Conservation (phyloP, 1,140 invertebrate species). For the Aphidius ervi region DNA sequence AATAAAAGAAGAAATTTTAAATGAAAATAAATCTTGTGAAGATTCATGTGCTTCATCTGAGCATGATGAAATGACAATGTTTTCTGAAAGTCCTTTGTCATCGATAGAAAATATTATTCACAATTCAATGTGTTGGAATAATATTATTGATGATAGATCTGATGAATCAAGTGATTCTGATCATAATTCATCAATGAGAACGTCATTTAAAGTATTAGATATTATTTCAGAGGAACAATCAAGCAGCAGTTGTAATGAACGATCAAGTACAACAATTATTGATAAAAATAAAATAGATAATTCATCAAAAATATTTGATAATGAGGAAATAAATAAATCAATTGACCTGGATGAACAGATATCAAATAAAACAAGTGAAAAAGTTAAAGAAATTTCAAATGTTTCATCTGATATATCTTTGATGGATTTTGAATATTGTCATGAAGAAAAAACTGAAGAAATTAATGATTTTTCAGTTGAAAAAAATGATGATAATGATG, state of each 20-base stretch:
- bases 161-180: constrained; percentile 9
- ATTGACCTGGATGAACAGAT: not conserved
- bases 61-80: no score
- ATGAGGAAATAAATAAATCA: not conserved
- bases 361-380: not conserved
- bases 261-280: constrained; percentile 22
- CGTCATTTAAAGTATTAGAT: constrained; percentile 31
- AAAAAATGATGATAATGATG: no score
- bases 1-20: not conserved
- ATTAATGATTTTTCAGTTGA: no score
- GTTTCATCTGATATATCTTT: no score
- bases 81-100: no score
- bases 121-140: not conserved
- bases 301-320: not conserved
- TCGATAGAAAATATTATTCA: no score
- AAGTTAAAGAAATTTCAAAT: no score
- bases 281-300: no score
- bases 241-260: constrained; percentile 24
- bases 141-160: not conserved
- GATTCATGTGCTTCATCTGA: no score
- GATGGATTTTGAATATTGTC: no score
- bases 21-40: constrained; percentile 15
- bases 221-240: constrained; percentile 36
- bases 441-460: no score
- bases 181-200: constrained; percentile 3